These are phyloP conservation scores for Deilephila porcellus DNA, from an alignment of 2,888 invertebrate genomes.

Conservation along the genomic window DNA sequence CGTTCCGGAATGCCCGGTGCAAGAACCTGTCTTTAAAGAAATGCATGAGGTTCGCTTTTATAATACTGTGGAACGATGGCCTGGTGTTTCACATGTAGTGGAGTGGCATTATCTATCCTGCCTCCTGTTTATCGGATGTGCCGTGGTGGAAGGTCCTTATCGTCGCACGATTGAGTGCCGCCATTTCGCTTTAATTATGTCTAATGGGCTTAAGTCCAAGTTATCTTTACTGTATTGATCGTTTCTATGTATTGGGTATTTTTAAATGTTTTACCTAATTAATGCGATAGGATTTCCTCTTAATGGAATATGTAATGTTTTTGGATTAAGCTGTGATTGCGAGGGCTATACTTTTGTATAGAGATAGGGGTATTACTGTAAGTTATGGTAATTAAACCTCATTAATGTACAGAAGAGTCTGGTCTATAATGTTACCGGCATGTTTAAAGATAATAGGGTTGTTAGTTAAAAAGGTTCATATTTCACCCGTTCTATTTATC, in stretches of 20 bases:
- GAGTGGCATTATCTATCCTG: constrained; percentile 22
- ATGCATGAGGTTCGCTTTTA: constrained; percentile 8
- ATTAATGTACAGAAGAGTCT: neutral
- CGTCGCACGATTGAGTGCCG: constrained; percentile 21
- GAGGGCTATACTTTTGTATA: neutral
- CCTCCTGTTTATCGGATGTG: constrained; percentile 1
- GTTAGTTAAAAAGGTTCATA: neutral
- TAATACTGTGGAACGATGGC: neutral
- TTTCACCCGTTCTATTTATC: no score
- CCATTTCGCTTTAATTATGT: constrained; percentile 22
- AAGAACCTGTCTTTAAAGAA: constrained; percentile 67
- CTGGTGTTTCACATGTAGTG: constrained; percentile 5
- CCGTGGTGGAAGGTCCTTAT: constrained; percentile 6
- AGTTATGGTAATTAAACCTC: constrained; percentile 9
- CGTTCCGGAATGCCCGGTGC: constrained; percentile 76
- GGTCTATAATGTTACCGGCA: neutral
- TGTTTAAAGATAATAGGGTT: neutral
- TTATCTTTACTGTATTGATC: constrained; percentile 12
- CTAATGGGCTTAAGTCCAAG: constrained; percentile 2
- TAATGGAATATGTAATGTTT: neutral
- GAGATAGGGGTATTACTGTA: neutral
- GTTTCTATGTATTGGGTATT: constrained; percentile 17
- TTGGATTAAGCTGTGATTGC: constrained; percentile 17
- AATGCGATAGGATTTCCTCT: constrained; percentile 1
- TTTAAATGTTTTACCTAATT: constrained; percentile 24